Base-by-base conservation (phyloP, 2,113 vertebrate species). In the Silurus glanis region DNA sequence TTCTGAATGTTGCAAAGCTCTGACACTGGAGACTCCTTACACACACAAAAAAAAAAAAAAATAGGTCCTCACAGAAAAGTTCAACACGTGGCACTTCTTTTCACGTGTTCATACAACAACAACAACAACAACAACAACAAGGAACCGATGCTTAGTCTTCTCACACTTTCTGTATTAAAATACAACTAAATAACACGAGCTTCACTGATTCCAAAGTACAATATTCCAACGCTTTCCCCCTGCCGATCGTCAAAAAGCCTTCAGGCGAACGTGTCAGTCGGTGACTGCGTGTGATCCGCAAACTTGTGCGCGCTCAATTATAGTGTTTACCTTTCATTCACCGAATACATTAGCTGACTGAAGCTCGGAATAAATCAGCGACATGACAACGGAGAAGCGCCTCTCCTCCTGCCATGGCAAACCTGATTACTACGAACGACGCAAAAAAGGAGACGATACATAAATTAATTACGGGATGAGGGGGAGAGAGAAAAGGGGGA, bases 381-480 rank as follows among this genome's bases (percentile, higher is more conserved):
- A 88, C 94, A 90, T 93, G 93, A 95, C 94, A 93, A 92, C 91
- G 87, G 90, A 90, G 90, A 89, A 90, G 91, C 92, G 90, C 93
- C 90, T 94, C 93, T 93, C 91, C 78, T 85, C 87, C 89, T 92
- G 91, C 90, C 91, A 90, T 90, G 93, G 93, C 90, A 93, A 93
- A 91, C 84, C 89, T 92, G 94, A 95, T 95, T 94, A 95, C 90
- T 84, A 90, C 69, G 62, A 94, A 94, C 92, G 79, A 66, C 17
- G 75, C 9, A 25, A 45, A 10, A 55, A 21, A 37, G 37, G 91
- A 75, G 86, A 91, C 90, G 93, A 95, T 94, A 95, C 94, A 94
- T 95, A 95, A 95, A 95, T 95, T 95, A 95, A 95, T 95, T 95
- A 94, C 94, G 92, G 92, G 92, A 93, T 92, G 88, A 93, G 74